Base-by-base conservation (phyloP, 2,113 vertebrate species). In the Halichoeres trimaculatus region DNA sequence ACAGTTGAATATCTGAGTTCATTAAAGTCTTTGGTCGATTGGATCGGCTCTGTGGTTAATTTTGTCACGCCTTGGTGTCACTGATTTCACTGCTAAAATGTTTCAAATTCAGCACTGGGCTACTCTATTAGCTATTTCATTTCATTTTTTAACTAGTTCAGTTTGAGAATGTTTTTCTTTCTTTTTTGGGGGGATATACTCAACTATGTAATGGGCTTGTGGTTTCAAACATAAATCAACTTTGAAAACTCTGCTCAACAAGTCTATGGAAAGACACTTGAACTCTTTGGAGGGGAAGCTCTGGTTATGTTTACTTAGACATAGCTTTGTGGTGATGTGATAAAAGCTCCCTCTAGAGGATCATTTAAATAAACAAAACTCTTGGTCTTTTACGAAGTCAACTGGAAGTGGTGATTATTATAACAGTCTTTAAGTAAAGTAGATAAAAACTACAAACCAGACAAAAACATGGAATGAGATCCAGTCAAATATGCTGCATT, bases 381-480 rank as follows among this genome's bases (percentile, higher is more conserved):
- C 20, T 14, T 3, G 17, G 13, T 34, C 2, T 56, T 58, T 43
- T 55, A 70, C 43, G 54, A 68, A 71, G 35, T 52, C 9, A 34
- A 10, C 41, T 57, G 41, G 50, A 69, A 62, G 40, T 36, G 61
- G 57, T 74, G 50, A 30, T 30, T 38, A 59, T 83, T 2, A 67
- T 93, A 93, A 93, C 91, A 92, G 93, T 94, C 90, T 91, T 76
- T 36, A 76, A 82, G 83, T 34, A 47, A 36, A 88, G 65, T 55
- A 35, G 79, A n/a, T n/a, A n/a, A 30, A 34, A n/a, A 36, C 11
- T 41, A 70, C 22, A 38, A 63, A 74, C 17, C 38, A 70, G 34
- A 74, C 40, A 41, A 40, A 70, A 23, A 74, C 56, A 35, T 57
- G 65, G 68, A 75, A 20, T 85, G 80, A 78, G 78, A 69, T 78